phyloP scores from a whole-genome alignment of 2,113 vertebrate species.

The Panurus biarmicus region DNA sequence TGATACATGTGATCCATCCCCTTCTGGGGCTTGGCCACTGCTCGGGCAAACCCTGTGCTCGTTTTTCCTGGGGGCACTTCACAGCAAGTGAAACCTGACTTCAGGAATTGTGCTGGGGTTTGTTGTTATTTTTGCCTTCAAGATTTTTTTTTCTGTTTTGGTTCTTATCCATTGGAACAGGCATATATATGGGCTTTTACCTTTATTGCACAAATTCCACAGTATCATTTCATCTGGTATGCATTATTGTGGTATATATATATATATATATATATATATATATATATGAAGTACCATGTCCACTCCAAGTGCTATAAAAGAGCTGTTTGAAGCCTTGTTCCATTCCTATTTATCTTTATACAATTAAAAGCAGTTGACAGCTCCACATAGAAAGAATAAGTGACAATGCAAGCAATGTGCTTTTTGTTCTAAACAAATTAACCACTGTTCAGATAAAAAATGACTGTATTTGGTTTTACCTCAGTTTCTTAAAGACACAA shows the following conservation, averaged over 20 bases:
- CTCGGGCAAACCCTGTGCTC: not conserved
- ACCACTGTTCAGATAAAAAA: not conserved
- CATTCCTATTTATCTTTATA: not conserved
- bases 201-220: conserved; percentile 17
- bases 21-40: no score
- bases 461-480: not conserved
- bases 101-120: not conserved
- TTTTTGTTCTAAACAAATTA: not conserved
- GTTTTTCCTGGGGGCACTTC: not conserved
- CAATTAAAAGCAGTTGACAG: not conserved
- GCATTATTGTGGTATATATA: conserved; percentile 9
- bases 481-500: not conserved
- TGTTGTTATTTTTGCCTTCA: not conserved
- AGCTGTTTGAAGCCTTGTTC: not conserved
- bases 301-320: not conserved
- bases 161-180: not conserved
- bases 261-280: conserved; percentile 21
- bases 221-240: conserved; percentile 28
- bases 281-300: not conserved
- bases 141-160: not conserved
- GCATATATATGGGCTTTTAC: conserved; percentile 19
- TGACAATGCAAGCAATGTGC: not conserved
- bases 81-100: not conserved
- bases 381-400: not conserved
- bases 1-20: not conserved